Base-by-base conservation (phyloP, 2,888 invertebrate species). In the Aphodius granarius region DNA sequence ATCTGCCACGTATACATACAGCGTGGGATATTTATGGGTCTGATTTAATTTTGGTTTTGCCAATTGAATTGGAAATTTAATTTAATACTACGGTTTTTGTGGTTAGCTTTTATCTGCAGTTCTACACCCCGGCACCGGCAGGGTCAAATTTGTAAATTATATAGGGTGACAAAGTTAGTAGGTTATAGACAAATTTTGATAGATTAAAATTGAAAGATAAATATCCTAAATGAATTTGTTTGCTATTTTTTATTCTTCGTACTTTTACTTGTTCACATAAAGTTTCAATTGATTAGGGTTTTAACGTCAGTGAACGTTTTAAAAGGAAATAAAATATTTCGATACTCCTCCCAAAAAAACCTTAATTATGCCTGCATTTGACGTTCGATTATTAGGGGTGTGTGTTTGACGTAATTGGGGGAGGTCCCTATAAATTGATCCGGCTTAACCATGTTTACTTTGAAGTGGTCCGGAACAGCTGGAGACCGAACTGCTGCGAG, bases 311-410 rank as follows among this genome's bases (percentile, higher is more conserved):
- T n/a, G 68, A n/a, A 20, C 20, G 65, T 65, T 65, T 65, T 3
- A 2, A 18, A 65, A 2, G 1, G 3, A 65, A 65, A 16, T 65
- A 1, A 65, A 3, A 18, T 3, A 65, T 18, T 6, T 62, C 3
- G 1, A 65, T 16, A 16, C n/a, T 2, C 65, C 65, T 5, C 1
- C n/a, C 17, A 15, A 65, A n/a, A n/a, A 65, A 13, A 20, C 22
- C 22, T 68, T 68, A 68, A 68, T 68, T 68, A 20, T 68, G 20
- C n/a, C 68, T 68, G 68, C 4, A 6, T 15, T 20, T 68, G 68
- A 68, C 68, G 68, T 19, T n/a, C 21, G 21, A 68, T 68, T 43
- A 43, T 43, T 68, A 68, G 68, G 21, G n/a, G 68, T 68, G n/a
- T 68, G 68, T 20, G n/a, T 18, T 20, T 68, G 20, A 22, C 20